phyloP scores from a whole-genome alignment of 2,797 vertebrate species.

The Setipinna tenuifilis region DNA sequence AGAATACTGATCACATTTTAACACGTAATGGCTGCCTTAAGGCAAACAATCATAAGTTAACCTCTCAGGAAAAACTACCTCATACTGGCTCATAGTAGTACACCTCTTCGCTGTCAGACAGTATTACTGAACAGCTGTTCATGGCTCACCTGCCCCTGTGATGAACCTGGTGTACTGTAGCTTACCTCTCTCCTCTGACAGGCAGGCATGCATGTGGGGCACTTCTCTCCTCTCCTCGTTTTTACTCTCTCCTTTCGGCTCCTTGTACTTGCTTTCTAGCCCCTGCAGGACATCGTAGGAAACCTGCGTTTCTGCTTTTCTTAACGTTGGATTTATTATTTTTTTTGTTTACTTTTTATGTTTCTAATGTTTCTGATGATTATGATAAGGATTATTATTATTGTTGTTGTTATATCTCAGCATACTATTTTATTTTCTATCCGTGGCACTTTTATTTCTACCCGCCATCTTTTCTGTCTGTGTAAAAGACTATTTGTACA shows the following conservation, averaged over 20 bases:
- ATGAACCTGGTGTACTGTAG: background rate
- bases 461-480: constrained; percentile 33
- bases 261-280: background rate
- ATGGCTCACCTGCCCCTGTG: background rate
- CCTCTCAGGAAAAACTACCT: background rate
- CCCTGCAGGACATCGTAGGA: background rate
- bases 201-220: constrained; percentile 16
- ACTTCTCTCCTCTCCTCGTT: constrained; percentile 17
- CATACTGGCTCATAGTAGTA: background rate
- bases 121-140: background rate
- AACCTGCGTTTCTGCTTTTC: constrained; percentile 59
- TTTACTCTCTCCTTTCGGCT: constrained; percentile 30
- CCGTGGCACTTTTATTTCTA: constrained; percentile 37
- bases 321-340: constrained; percentile 68
- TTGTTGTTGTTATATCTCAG: constrained; percentile 71
- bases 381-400: constrained; percentile 67
- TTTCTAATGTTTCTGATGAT: constrained; percentile 70
- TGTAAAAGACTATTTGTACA: constrained; percentile 54
- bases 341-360: constrained; percentile 59
- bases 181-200: background rate
- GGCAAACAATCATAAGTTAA: background rate
- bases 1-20: background rate
- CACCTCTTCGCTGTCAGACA: constrained; percentile 4
- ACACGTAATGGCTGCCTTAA: no score
- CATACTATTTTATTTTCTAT: constrained; percentile 62